Conservation (phyloP, 2,888 invertebrate species). For the Rotaria macrura region DNA sequence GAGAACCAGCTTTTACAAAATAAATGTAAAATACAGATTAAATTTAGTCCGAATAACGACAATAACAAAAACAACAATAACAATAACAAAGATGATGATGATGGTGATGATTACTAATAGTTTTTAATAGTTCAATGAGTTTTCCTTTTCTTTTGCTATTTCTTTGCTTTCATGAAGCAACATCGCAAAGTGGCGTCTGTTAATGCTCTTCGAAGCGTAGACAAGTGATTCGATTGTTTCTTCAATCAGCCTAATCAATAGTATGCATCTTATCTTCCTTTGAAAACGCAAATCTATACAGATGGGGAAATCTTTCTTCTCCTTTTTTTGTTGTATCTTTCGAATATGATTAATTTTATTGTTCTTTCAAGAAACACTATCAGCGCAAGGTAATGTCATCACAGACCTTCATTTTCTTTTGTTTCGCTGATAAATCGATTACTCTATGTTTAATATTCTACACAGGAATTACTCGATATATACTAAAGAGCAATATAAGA, state of each 20-base stretch:
- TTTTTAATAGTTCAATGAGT: neutral
- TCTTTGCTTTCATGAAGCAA: neutral
- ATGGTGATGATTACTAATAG: neutral
- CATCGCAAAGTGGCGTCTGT: neutral
- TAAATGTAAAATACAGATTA: neutral
- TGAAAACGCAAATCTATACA: neutral
- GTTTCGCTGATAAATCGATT: neutral
- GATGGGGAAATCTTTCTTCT: neutral
- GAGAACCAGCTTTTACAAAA: neutral
- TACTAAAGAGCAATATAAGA: neutral
- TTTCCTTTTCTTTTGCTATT: neutral
- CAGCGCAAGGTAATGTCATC: neutral
- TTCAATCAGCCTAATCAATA: neutral
- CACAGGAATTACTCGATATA: neutral
- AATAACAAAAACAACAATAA: neutral
- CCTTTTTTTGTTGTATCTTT: neutral
- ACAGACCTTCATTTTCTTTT: neutral
- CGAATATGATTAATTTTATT: neutral
- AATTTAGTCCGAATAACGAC: neutral
- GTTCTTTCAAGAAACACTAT: neutral
- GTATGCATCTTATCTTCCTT: neutral
- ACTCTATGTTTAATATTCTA: neutral
- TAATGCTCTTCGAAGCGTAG: neutral
- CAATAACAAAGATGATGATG: too few species aligned
- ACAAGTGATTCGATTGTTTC: neutral